Evolutionary conservation across 2,113 vertebrate genomes (phyloP), one percentile per base, ranked within the genome.

Genomic region (Apodemus sylvaticus): DNA sequence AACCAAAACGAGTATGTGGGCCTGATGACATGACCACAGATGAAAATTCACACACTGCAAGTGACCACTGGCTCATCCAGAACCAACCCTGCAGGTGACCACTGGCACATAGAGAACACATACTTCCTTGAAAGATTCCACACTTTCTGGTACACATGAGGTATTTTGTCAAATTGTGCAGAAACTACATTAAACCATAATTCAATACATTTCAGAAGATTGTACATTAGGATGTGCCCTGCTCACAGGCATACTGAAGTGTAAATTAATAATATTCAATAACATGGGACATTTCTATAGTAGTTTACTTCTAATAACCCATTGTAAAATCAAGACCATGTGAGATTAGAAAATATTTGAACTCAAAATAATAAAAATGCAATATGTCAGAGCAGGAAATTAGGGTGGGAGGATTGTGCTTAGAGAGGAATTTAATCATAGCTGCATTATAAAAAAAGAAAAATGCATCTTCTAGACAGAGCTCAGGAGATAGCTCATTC

Each of bases 311-410:
- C 58, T 42, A 9, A 36, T 76, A 60, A 91, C 16, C 42, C 31
- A 17, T 82, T 71, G 73, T 76, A 79, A 86, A 73, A 31, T 90
- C 31, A 58, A 90, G 9, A 42, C 86, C 5, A 55, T 8, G 9
- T 82, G 31, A 95, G 62, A 91, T 77, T 58, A 81, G 66, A 81
- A 86, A 87, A 93, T 88, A 42, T 53, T 93, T 95, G 29, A 93
- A 71, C n/a, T 51, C n/a, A 74, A 79, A 66, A 73, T 45, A 68
- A 48, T 83, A 42, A 83, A 88, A 86, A n/a, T 51, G 64, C 1
- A 81, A 11, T 39, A 7, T 91, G 62, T 60, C 22, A 83, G 58
- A 45, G n/a, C 42, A 48, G 62, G 92, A 34, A 22, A 64, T 64
- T 85, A 14, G 64, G 45, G 42, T 10, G 77, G 73, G 53, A 11